These are phyloP conservation scores for Drosophila gaucha DNA, from an alignment of 2,888 invertebrate genomes.

Conservation along the genomic window DNA sequence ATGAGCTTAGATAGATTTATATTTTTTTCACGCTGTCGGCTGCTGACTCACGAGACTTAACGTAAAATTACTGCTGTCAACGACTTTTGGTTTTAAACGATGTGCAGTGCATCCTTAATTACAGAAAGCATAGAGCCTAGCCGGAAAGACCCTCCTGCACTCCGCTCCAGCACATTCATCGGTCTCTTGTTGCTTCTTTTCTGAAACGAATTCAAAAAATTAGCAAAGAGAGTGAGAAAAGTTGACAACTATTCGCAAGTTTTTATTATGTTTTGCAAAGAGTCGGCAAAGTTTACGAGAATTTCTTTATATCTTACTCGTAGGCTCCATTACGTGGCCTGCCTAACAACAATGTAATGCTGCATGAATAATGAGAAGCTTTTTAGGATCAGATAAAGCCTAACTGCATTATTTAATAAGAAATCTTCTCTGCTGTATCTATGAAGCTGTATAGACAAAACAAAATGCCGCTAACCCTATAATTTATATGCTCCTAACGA, in stretches of 20 bases:
- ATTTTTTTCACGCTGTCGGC: conserved; percentile 23
- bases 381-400: conserved; percentile 23
- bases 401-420: conserved; percentile 30
- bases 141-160: conserved; percentile 16
- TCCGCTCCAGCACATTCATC: conserved; percentile 7
- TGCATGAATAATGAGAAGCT: conserved; percentile 30
- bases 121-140: conserved; percentile 26
- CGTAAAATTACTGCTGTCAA: conserved; percentile 64
- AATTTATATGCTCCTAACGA: conserved; percentile 48
- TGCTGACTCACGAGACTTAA: conserved; percentile 57
- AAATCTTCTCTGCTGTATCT: conserved; percentile 4
- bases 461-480: conserved; percentile 12
- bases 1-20: conserved; percentile 54
- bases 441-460: neutral
- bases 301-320: conserved; percentile 25
- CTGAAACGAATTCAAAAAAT: conserved; percentile 28
- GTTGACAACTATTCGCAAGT: conserved; percentile 48
- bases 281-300: conserved; percentile 35
- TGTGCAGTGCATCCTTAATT: conserved; percentile 77
- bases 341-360: conserved; percentile 28
- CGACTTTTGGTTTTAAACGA: conserved; percentile 61
- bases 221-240: conserved; percentile 26
- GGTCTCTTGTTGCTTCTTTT: conserved; percentile 27
- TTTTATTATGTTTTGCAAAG: conserved; percentile 57
- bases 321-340: conserved; percentile 48